These are phyloP conservation scores for Cremastinae sp. DNA, from an alignment of 2,888 invertebrate species.

Conservation along the genomic window DNA sequence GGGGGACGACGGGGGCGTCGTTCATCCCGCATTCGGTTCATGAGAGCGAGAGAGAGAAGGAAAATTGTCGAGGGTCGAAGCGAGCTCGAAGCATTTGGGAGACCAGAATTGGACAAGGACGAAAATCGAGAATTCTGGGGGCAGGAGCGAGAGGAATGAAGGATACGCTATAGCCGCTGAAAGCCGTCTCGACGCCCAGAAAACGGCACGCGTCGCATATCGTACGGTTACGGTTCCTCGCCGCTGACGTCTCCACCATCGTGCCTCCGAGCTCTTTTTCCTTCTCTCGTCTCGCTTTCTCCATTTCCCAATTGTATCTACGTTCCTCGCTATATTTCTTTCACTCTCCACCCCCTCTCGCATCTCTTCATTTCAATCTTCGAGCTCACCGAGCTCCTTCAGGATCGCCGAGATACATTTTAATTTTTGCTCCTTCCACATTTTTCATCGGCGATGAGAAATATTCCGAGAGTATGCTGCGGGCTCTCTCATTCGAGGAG, in stretches of 20 bases:
- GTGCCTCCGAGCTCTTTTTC: slow-evolving; percentile 41
- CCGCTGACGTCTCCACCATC: slow-evolving; percentile 52
- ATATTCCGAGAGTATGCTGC: slow-evolving; percentile 49
- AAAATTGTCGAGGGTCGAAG: slow-evolving; percentile 45
- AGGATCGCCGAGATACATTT: slow-evolving; percentile 61
- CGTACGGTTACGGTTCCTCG: slow-evolving; percentile 64
- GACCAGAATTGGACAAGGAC: slow-evolving; percentile 7
- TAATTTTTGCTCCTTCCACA: slow-evolving; percentile 54
- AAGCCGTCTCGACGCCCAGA: slow-evolving; percentile 74
- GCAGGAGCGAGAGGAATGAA: slow-evolving; percentile 10
- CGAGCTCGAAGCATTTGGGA: slow-evolving; percentile 15
- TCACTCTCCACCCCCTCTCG: slow-evolving; percentile 31
- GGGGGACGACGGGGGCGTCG: slow-evolving; percentile 59
- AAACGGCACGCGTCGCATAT: slow-evolving; percentile 78
- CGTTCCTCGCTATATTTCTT: slow-evolving; percentile 37
- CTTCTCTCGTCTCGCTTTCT: slow-evolving; percentile 36
- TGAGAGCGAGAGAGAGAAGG: slow-evolving; percentile 38
- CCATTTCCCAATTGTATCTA: slow-evolving; percentile 35
- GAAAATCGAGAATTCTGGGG: background rate
- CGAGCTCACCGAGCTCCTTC: slow-evolving; percentile 13
- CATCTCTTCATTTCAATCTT: slow-evolving; percentile 29
- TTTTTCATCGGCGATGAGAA: background rate
- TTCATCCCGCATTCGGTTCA: slow-evolving; percentile 23
- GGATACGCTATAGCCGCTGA: slow-evolving; percentile 61
- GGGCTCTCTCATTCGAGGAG: slow-evolving; percentile 35